These are phyloP conservation scores for Meiosimyza platycephala DNA, from an alignment of 2,888 invertebrate species.

Conservation along the genomic window DNA sequence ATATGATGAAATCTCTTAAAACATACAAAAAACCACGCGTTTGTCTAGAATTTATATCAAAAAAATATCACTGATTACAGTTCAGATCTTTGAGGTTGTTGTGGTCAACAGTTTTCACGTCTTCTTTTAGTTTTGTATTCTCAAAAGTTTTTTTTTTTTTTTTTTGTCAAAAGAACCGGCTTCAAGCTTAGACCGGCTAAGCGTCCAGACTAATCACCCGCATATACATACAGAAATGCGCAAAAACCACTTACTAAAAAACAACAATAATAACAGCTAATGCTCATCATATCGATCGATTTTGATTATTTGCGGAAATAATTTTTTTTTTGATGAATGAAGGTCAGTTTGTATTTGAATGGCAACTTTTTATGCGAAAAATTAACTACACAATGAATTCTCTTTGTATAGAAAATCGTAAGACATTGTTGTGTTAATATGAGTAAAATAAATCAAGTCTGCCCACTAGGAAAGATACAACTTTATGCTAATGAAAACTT, in stretches of 20 bases:
- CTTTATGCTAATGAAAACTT: no score
- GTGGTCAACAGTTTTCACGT: not conserved
- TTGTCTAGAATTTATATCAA: not conserved
- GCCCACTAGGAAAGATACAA: no score
- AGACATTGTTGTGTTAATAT: no score
- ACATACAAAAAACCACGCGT: not conserved
- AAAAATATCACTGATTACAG: not conserved
- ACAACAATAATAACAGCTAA: conserved; percentile 11
- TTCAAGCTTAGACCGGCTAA: conserved; percentile 17
- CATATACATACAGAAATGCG: not conserved
- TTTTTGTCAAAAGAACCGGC: conserved; percentile 18
- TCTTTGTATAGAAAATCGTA: no score
- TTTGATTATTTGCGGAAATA: conserved; percentile 62
- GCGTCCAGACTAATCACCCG: not conserved
- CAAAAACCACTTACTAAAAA: not conserved
- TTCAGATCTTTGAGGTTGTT: not conserved
- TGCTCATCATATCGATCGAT: conserved; percentile 50
- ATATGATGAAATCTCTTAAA: no score
- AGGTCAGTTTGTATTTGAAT: conserved; percentile 27
- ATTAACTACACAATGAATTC: no score
- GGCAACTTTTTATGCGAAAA: conserved; percentile 25
- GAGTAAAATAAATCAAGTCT: no score
- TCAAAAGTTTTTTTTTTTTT: not conserved
- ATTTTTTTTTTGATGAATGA: conserved; percentile 50
- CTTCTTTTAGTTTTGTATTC: not conserved